Base-by-base conservation (phyloP, 2,113 vertebrate genomes). In the Ploceus nigricollis region DNA sequence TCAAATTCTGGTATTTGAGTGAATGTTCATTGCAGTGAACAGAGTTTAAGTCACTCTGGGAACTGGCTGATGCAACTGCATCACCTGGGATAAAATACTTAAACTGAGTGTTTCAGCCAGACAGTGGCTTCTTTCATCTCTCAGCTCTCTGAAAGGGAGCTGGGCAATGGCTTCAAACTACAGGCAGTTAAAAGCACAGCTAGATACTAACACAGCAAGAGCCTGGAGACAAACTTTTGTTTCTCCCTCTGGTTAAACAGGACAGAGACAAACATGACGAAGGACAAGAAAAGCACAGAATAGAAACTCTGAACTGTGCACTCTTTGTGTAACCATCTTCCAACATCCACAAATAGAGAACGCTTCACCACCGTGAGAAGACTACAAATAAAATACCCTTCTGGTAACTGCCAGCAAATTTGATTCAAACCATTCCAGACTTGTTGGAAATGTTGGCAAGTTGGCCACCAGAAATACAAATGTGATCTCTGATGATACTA, bases 391-490 rank as follows among this genome's bases (percentile, higher is more conserved):
- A 96, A 94, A 77, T 10, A 40, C 7, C 17, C 87, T 70, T 63
- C 64, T 78, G 44, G 4, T 25, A 44, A 70, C 27, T 77, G 94
- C 94, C 95, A 96, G 82, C 9, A 80, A 54, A 70, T 91, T 63
- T 66, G 50, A 94, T 97, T 94, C 85, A 93, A 87, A 73, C 50
- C 6, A 5, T 50, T 87, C 94, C 94, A 94, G 68, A 47, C 30
- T 77, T 70, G 39, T 13, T 81, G 75, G 68, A 82, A 94, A 24
- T 47, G 39, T 4, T 66, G 54, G 79, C 82, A 91, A 42, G 13
- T 0, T 6, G 5, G 21, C 60, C 63, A 54, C 42, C 42, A 66
- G 50, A 71, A 91, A 17, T 11, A 87, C 0, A 0, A 86, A 61
- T 27, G 42, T 40, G 30, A 15, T 77, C 70, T 82, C 82, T 65